Conservation (phyloP, 2,113 vertebrate genomes). For the Rhombomys opimus region DNA sequence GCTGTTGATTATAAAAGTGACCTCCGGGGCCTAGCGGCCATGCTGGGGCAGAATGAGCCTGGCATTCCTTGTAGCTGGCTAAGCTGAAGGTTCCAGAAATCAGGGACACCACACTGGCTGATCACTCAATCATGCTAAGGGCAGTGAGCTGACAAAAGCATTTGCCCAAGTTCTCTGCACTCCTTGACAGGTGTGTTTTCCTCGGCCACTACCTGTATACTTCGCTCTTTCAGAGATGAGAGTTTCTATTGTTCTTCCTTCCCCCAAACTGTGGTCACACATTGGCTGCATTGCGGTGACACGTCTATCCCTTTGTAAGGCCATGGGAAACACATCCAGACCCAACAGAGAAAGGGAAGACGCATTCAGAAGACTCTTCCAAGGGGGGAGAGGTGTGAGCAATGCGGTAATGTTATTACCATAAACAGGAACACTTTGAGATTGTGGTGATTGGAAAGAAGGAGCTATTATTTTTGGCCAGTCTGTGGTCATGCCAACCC, state of each 20-base stretch:
- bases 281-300: background rate
- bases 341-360: too few relatives aligned
- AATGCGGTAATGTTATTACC: background rate
- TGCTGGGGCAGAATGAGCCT: background rate
- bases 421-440: background rate
- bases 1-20: background rate
- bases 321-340: background rate
- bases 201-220: background rate
- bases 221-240: conserved; percentile 1
- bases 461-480: background rate
- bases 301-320: background rate
- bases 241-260: background rate
- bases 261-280: too few relatives aligned
- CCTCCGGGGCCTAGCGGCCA: background rate
- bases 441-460: background rate
- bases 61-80: background rate
- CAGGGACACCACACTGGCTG: background rate
- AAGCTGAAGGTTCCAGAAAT: background rate
- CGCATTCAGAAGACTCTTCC: background rate
- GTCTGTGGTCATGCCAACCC: background rate
- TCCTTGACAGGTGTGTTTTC: background rate
- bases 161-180: background rate
- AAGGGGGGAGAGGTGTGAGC: background rate
- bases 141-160: background rate
- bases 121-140: fast-evolving